Evolutionary conservation across 2,888 invertebrate species (phyloP), one percentile per base, ranked within the genome.

Genomic region (Hypselothyrea guttata): DNA sequence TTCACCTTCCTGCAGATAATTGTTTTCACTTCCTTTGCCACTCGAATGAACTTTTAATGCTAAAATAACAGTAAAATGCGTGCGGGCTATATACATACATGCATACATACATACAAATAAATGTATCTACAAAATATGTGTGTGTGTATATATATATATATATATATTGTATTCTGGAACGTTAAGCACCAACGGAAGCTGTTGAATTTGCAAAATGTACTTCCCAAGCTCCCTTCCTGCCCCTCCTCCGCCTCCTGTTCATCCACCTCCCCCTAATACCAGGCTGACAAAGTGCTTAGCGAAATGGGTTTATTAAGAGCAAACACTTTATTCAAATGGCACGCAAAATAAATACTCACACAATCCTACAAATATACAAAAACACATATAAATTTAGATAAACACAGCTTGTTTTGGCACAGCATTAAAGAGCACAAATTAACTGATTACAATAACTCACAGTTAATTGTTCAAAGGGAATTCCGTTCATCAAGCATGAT

Each of bases 1-100:
- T 86, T 77, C 75, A 84, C 84, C 84, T 85, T 85, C 86, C 87
- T 87, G 85, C 73, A 83, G 87, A 87, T 85, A 85, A 87, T 85
- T 85, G 85, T 85, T 87, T 87, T 87, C 86, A 75, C 86, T 86
- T 86, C 84, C 84, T 71, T 63, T 66, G 58, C 75, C 66, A 68
- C 71, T 76, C 74, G 63, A 86, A 64, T 71, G 86, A 84, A 84
- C 84, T 86, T 86, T 84, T 86, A 86, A 86, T 86, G 84, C 81
- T 66, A 60, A 74, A 79, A 81, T 85, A 81, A 85, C 84, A 78
- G 76, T 83, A 58, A 83, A 76, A 53, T 65, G 61, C 66, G 73
- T 75, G 46, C 42, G 67, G 45, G 28, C 38, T 31, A 18, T 13
- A 5, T 11, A 9, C 35, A 13, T 7, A n/a, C n/a, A n/a, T n/a